Percentiles rank a stretch among this genome's conserved stretches.
Evolutionary conservation across 2,797 vertebrate species (phyloP).

Genomic region (Lithobates sylvaticus): DNA sequence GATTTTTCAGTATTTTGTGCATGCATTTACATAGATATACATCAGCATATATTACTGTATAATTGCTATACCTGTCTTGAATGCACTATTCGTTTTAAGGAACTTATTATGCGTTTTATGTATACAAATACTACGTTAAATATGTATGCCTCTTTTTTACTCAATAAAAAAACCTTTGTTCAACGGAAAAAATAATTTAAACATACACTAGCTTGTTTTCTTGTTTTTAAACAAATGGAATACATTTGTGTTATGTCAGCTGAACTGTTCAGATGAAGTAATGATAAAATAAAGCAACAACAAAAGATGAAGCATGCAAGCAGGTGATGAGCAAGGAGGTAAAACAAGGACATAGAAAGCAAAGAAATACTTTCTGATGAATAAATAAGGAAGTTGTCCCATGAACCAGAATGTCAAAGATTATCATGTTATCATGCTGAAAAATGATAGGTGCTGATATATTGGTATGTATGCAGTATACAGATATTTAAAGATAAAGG

Average conservation of each 20-base stretch:
- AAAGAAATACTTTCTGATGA: background rate
- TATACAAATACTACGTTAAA: too few relatives aligned
- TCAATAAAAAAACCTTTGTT: too few relatives aligned
- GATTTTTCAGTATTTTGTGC: too few relatives aligned
- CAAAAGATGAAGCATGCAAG: background rate
- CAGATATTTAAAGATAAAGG: background rate
- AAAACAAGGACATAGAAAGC: constrained; percentile 29
- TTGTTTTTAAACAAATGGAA: background rate
- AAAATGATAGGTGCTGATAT: background rate
- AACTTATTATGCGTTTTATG: too few relatives aligned
- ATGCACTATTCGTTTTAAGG: too few relatives aligned
- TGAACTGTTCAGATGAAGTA: background rate
- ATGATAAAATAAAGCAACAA: background rate
- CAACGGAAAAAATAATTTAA: too few relatives aligned
- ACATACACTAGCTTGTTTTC: constrained; percentile 11
- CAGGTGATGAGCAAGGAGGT: constrained; percentile 21
- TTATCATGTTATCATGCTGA: constrained; percentile 11
- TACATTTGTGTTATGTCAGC: constrained; percentile 6
- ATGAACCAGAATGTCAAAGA: background rate
- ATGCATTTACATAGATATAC: too few relatives aligned
- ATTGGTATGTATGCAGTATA: background rate
- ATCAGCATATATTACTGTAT: too few relatives aligned
- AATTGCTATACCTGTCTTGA: too few relatives aligned
- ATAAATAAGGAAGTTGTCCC: background rate
- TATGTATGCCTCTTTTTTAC: too few relatives aligned